Evolutionary conservation across 2,113 vertebrate genomes (phyloP).

Genomic region (Psophia crepitans): DNA sequence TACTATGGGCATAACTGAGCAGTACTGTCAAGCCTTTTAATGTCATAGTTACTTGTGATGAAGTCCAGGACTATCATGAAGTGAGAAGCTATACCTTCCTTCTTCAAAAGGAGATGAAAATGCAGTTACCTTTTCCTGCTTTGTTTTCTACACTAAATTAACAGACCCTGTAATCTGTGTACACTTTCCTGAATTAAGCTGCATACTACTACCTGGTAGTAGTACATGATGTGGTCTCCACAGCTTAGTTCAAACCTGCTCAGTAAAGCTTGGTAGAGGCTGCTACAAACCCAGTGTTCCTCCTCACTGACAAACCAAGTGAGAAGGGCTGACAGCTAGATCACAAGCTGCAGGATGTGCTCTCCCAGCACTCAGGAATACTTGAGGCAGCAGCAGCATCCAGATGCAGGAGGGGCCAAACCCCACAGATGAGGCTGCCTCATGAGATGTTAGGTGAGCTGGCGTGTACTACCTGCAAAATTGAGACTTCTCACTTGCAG

Average conservation of each 20-base stretch:
- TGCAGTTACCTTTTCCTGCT: not conserved
- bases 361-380: not conserved
- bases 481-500: not conserved
- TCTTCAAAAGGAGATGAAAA: not conserved
- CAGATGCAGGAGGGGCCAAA: not conserved
- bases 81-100: not conserved
- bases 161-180: not conserved
- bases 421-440: not conserved
- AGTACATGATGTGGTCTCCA: not conserved
- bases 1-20: not conserved
- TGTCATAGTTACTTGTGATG: too few relatives aligned
- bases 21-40: not conserved
- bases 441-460: not conserved
- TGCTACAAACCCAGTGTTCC: not conserved
- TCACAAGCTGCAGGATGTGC: not conserved
- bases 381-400: not conserved
- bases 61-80: not conserved
- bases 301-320: not conserved
- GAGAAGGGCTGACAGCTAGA: not conserved
- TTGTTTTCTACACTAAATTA: not conserved
- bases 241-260: not conserved
- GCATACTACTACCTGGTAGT: too few relatives aligned
- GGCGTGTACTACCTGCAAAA: not conserved
- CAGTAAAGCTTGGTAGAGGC: not conserved
- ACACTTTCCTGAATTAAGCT: not conserved